Evolutionary conservation across 2,113 vertebrate species (phyloP).

Genomic region (Connochaetes taurinus): DNA sequence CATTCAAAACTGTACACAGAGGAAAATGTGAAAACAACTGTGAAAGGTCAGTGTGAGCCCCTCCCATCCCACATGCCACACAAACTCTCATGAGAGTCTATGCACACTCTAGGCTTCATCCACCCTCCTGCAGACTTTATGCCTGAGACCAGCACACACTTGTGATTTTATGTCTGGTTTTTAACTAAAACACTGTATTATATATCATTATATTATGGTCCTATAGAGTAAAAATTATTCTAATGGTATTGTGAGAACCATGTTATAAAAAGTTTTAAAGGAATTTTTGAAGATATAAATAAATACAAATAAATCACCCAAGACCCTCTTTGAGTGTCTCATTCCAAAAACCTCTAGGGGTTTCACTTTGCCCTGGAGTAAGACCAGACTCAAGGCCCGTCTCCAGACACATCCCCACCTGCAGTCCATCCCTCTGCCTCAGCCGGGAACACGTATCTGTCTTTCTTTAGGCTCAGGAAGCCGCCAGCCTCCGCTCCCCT

Average conservation of each 20-base stretch:
- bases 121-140: no score
- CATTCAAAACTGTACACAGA: neutral
- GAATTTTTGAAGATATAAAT: neutral
- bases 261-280: neutral
- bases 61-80: accelerated
- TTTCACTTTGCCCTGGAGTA: neutral
- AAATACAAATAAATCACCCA: no score
- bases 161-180: neutral
- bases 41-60: neutral
- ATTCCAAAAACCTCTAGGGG: neutral
- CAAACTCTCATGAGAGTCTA: accelerated
- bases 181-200: neutral
- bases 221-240: neutral
- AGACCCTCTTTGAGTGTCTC: neutral
- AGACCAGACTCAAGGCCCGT: neutral
- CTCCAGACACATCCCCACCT: no score
- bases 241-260: neutral
- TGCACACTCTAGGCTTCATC: neutral
- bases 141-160: neutral
- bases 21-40: neutral
- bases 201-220: neutral
- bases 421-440: no score
- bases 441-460: accelerated
- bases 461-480: neutral
- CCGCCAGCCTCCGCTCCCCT: neutral